phyloP scores from a whole-genome alignment of 2,888 invertebrate genomes.

The Euplexia lucipara region DNA sequence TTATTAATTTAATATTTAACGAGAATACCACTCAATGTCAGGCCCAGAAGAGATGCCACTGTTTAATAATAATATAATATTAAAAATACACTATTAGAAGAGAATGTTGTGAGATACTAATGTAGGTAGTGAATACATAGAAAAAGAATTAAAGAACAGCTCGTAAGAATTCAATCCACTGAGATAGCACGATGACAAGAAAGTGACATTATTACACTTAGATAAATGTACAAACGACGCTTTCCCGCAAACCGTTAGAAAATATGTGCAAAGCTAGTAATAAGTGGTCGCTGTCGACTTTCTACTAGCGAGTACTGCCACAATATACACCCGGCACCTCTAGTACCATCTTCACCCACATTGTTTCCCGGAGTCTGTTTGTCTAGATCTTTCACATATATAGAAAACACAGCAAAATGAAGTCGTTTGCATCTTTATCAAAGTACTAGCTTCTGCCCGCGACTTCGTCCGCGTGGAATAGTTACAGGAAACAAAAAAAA shows the following conservation, averaged over 20 bases:
- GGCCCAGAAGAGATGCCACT: too few relatives aligned
- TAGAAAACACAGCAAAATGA: too few relatives aligned
- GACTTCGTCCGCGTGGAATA: too few relatives aligned
- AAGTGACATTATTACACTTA: conserved; percentile 30
- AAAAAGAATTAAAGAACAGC: conserved; percentile 1
- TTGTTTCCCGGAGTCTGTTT: background rate
- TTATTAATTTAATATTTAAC: too few relatives aligned
- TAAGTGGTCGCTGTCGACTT: conserved; percentile 4
- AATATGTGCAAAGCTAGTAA: conserved; percentile 24
- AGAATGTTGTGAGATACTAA: background rate
- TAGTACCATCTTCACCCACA: conserved; percentile 24
- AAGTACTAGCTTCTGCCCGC: too few relatives aligned
- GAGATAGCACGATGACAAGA: background rate
- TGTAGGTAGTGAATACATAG: background rate
- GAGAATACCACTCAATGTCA: too few relatives aligned
- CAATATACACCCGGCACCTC: background rate
- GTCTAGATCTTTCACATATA: background rate
- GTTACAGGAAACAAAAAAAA: too few relatives aligned
- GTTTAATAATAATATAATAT: too few relatives aligned
- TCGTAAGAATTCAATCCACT: conserved; percentile 11
- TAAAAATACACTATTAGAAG: too few relatives aligned
- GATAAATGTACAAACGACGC: conserved; percentile 29
- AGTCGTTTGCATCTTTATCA: too few relatives aligned
- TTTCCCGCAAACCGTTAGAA: conserved; percentile 45
- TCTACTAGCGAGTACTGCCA: conserved; percentile 8